Conservation (phyloP, 2,797 vertebrate genomes). For the Adrianichthys oophorus region DNA sequence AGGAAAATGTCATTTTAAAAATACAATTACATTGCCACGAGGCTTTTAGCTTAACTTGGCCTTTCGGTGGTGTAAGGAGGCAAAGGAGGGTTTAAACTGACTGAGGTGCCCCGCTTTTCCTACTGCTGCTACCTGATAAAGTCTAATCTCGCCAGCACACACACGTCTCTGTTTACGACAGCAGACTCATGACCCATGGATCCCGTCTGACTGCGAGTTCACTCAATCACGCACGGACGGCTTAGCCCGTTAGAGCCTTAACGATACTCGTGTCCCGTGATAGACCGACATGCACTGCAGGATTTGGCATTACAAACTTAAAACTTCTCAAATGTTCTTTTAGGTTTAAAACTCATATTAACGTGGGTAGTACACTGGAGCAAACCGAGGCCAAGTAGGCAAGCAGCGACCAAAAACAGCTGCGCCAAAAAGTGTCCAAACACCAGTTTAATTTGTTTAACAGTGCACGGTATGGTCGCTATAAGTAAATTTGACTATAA, state of each 20-base stretch:
- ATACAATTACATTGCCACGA: background rate
- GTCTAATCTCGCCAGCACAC: conserved; percentile 66
- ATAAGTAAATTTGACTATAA: no score
- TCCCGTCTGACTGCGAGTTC: conserved; percentile 53
- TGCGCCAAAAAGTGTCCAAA: no score
- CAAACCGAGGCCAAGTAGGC: no score
- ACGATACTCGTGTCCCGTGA: conserved; percentile 67
- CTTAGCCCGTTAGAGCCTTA: conserved; percentile 71
- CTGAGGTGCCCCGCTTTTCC: conserved; percentile 27
- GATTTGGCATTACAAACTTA: conserved; percentile 13
- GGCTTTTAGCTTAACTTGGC: conserved; percentile 1
- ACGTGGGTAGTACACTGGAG: no score
- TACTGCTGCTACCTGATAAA: conserved; percentile 74
- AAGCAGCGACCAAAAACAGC: no score
- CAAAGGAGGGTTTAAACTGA: conserved; percentile 21
- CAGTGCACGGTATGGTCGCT: no score
- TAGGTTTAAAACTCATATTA: background rate
- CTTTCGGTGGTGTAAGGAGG: conserved; percentile 13
- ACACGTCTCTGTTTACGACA: conserved; percentile 61
- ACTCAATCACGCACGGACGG: conserved; percentile 44
- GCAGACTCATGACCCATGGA: conserved; percentile 53
- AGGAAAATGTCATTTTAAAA: background rate
- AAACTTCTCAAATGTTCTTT: background rate
- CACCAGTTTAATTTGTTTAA: no score
- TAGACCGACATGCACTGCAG: conserved; percentile 44